Base-by-base conservation (phyloP, 1,140 invertebrate species). In the Brachionus calyciflorus region DNA sequence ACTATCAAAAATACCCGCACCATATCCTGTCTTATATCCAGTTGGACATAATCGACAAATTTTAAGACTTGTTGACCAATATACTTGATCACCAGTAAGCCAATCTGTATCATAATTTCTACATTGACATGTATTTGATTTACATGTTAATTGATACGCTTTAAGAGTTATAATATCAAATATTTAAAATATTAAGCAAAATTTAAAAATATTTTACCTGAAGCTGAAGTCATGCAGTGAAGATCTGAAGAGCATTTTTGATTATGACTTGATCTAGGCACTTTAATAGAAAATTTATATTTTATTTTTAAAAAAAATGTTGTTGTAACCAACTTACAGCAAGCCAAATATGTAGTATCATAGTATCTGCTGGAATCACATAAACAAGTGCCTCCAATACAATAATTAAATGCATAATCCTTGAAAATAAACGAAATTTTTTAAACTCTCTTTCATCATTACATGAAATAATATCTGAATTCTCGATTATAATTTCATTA, bases 381-480 rank as follows among this genome's bases (percentile, higher is more conserved):
- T 0, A 26, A 33, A 14, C n/a, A 57, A 33, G 6, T 4, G 7
- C 14, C 30, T 14, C 12, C 12, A 6, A 60, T 17, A 60, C 26
- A 60, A 33, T 37, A 60, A n/a, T 37, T 3, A 60, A 33, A 37
- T 10, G 55, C 55, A 60, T 60, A 37, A 33, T 60, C 55, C 55
- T 33, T 60, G 0, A 40, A 40, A 33, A 60, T 17, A 6, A 17
- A 17, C 30, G 37, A 33, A n/a, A 0, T 30, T 14, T 4, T 57
- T 57, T 57, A 14, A n/a, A n/a, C 30, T 30, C 30, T 17, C 28
- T 21, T n/a, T n/a, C n/a, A n/a, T n/a, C n/a, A n/a, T n/a, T n/a
- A n/a, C n/a, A n/a, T n/a, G n/a, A n/a, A n/a, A n/a, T n/a, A n/a
- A n/a, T n/a, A n/a, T n/a, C n/a, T n/a, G n/a, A n/a, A n/a, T n/a